Conservation (phyloP, 2,888 invertebrate genomes). For the Sarcophaga carnaria region DNA sequence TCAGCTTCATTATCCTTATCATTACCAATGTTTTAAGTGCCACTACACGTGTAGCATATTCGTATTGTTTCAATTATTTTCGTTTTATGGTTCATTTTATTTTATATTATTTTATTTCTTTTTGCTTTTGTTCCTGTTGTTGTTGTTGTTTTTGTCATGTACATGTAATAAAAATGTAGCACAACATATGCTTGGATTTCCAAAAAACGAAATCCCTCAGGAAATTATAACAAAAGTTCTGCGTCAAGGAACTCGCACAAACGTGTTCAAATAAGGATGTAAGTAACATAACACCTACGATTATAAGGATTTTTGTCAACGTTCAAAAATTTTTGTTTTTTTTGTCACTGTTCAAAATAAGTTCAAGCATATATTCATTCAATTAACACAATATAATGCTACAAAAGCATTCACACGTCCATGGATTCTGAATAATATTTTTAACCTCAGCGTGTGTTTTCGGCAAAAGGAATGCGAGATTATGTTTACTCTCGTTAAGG, state of each 20-base stretch:
- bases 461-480: no score
- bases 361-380: no score
- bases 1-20: conserved; percentile 11
- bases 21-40: conserved; percentile 20
- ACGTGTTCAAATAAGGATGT: neutral
- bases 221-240: conserved; percentile 13
- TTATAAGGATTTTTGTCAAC: neutral
- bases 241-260: neutral
- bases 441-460: no score
- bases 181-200: conserved; percentile 12
- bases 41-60: conserved; percentile 26
- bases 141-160: neutral
- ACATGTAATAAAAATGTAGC: neutral
- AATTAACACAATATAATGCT: no score
- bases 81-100: neutral
- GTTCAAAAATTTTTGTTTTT: no score
- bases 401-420: no score
- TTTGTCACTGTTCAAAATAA: no score
- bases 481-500: no score
- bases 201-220: neutral
- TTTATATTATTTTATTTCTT: neutral
- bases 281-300: neutral
- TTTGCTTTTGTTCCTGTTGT: neutral
- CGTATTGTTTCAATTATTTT: neutral
- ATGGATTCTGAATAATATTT: no score